These are phyloP conservation scores for Garra rufa DNA, from an alignment of 2,113 vertebrate species.

Conservation along the genomic window DNA sequence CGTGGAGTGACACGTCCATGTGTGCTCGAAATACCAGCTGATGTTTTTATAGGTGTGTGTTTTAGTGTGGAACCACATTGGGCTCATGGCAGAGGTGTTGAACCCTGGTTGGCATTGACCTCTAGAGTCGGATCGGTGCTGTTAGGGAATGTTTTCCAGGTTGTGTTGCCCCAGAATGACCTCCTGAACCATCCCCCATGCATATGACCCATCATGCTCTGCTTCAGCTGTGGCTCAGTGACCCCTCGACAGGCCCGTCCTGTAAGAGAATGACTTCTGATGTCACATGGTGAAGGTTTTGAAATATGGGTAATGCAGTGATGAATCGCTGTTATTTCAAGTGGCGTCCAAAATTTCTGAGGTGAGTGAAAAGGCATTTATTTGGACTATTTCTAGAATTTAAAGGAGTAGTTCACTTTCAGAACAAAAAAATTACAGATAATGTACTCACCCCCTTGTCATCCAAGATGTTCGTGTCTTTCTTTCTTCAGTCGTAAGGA, in stretches of 20 bases:
- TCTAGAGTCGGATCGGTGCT: constrained; percentile 62
- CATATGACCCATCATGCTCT: not conserved
- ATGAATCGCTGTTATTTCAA: not conserved
- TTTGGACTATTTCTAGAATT: too few species aligned
- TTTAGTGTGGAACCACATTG: constrained; percentile 8
- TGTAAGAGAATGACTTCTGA: not conserved
- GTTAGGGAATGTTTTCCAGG: constrained; percentile 62
- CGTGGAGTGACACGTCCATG: not conserved
- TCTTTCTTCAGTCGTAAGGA: too few species aligned
- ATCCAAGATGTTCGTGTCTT: too few species aligned
- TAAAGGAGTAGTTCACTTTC: too few species aligned
- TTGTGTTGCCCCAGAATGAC: constrained; percentile 56
- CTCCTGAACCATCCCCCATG: not conserved
- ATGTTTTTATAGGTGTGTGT: constrained; percentile 46
- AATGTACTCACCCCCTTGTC: too few species aligned
- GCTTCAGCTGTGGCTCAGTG: not conserved
- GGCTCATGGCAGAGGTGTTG: constrained; percentile 18
- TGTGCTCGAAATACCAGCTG: constrained; percentile 16
- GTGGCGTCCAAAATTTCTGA: not conserved
- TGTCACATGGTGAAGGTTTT: not conserved
- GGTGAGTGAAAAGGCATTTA: too few species aligned
- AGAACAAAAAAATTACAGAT: too few species aligned
- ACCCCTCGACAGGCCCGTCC: not conserved
- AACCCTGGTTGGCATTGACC: constrained; percentile 62
- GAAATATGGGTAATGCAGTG: not conserved